These are phyloP conservation scores for Priapulus caudatus DNA, from an alignment of 2,888 invertebrate genomes.

Conservation along the genomic window DNA sequence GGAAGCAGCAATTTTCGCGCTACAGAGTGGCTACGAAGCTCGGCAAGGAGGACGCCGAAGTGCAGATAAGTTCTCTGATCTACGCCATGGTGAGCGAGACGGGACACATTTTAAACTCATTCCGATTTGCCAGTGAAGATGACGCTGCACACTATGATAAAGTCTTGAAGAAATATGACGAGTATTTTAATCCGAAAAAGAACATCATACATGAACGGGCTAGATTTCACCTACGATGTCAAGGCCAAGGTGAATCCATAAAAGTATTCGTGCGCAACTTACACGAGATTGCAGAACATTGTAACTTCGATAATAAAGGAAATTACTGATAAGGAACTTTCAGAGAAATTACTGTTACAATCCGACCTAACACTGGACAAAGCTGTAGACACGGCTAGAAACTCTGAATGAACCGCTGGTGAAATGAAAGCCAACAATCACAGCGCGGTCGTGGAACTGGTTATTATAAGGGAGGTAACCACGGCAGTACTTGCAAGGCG, in stretches of 20 bases:
- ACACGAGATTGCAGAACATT: slow-evolving; percentile 16
- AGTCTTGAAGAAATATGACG: too few species aligned
- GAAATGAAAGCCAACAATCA: too few species aligned
- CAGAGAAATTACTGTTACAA: too few species aligned
- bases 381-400: too few species aligned
- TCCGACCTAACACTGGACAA: too few species aligned
- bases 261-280: slow-evolving; percentile 19
- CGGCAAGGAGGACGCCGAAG: slow-evolving; percentile 14
- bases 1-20: slow-evolving; percentile 15
- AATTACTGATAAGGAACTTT: slow-evolving; percentile 17
- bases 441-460: too few species aligned
- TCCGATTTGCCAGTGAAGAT: neutral
- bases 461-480: too few species aligned
- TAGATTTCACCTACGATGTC: slow-evolving; percentile 15
- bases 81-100: slow-evolving; percentile 10
- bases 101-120: slow-evolving; percentile 7
- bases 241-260: too few species aligned
- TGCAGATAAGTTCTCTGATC: slow-evolving; percentile 11
- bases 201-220: slow-evolving; percentile 20
- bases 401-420: too few species aligned
- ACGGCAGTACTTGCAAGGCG: too few species aligned
- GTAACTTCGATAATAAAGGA: slow-evolving; percentile 18
- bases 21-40: slow-evolving; percentile 18
- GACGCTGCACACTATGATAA: slow-evolving; percentile 13
- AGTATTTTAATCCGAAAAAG: slow-evolving; percentile 16